Percentiles rank a stretch among this genome's conserved stretches.
Evolutionary conservation across 2,888 invertebrate genomes (phyloP).

Genomic region (Tenthredo livida): DNA sequence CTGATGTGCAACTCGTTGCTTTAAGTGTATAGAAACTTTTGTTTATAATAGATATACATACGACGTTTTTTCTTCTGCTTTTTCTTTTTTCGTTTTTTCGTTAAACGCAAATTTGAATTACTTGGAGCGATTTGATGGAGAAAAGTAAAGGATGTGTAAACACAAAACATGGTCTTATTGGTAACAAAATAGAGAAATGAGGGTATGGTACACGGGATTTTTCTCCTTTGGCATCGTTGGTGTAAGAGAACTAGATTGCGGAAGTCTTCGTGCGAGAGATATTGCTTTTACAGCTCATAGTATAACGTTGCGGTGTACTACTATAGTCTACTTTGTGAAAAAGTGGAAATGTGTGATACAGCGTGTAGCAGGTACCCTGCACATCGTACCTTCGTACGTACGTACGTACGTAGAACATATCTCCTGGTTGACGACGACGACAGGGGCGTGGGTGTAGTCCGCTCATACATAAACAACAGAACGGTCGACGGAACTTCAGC

Average conservation of each 20-base stretch:
- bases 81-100: background rate
- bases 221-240: background rate
- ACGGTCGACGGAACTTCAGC: slow-evolving; percentile 71
- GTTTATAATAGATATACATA: background rate
- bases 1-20: background rate
- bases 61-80: background rate
- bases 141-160: background rate
- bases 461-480: slow-evolving; percentile 78
- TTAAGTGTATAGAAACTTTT: background rate
- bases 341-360: slow-evolving; percentile 3
- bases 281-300: slow-evolving; percentile 71
- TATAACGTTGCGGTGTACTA: slow-evolving; percentile 44
- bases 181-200: background rate
- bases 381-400: slow-evolving; percentile 56
- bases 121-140: background rate
- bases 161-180: background rate
- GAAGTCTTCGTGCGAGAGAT: slow-evolving; percentile 59
- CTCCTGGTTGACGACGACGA: slow-evolving; percentile 37
- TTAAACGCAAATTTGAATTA: background rate
- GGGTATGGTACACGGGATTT: background rate
- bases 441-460: slow-evolving; percentile 70
- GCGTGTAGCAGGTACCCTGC: slow-evolving; percentile 16
- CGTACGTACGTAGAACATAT: background rate
- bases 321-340: background rate
- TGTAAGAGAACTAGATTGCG: slow-evolving; percentile 68